These are phyloP conservation scores for Microcebus murinus DNA, from an alignment of 2,113 vertebrate genomes.

Conservation along the genomic window DNA sequence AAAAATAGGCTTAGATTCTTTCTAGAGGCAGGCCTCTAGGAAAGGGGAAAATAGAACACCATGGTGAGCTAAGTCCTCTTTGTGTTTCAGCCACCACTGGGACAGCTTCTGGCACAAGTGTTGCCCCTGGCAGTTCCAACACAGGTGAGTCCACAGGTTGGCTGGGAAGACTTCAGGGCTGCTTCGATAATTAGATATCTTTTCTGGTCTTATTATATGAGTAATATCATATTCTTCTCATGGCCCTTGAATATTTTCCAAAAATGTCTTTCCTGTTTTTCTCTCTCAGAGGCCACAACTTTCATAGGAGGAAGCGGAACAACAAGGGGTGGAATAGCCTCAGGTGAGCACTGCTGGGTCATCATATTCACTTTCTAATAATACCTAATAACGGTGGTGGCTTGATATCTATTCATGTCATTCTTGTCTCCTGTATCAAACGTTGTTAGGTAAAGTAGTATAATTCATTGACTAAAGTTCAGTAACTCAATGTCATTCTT, in stretches of 20 bases:
- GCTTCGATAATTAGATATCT: not conserved
- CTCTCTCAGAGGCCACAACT: not conserved
- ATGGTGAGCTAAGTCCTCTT: not conserved
- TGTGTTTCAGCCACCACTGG: not conserved
- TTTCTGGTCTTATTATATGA: not conserved
- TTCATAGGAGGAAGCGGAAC: not conserved
- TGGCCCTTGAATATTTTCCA: not conserved
- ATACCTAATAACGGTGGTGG: not conserved
- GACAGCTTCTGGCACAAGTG: not conserved
- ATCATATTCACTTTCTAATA: not conserved
- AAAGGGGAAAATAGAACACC: not conserved
- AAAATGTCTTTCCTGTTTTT: not conserved
- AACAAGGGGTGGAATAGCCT: not conserved
- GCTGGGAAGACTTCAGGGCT: not conserved
- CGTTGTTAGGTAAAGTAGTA: not conserved
- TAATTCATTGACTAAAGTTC: not conserved
- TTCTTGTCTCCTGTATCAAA: not conserved
- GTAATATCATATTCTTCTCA: fast-evolving
- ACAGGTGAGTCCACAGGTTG: not conserved
- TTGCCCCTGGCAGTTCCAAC: not conserved
- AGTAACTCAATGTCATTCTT: not conserved
- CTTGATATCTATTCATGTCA: too few species aligned
- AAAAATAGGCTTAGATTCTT: not conserved
- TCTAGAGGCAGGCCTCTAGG: not conserved
- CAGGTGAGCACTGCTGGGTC: not conserved